Conservation (phyloP, 1,140 invertebrate species). For the Mya arenaria region DNA sequence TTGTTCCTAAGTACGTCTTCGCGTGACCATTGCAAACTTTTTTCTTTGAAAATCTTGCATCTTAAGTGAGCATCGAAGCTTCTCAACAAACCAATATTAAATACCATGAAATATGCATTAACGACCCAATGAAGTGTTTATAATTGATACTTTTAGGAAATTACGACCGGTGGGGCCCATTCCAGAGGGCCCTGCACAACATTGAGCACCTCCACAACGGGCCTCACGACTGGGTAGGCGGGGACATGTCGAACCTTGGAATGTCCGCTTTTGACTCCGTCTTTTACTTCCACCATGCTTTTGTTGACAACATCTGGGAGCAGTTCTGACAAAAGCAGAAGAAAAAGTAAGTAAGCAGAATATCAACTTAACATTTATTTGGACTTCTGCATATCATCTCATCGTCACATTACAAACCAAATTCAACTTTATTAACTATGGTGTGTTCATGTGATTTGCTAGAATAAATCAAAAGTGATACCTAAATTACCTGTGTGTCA, state of each 20-base stretch:
- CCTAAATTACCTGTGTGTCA: slow-evolving; percentile 25
- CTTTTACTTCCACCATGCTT: slow-evolving; percentile 80
- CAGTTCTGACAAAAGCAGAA: no score
- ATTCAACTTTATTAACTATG: slow-evolving; percentile 76
- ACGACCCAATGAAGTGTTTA: no score
- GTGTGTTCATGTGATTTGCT: slow-evolving; percentile 79
- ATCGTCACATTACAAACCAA: no score
- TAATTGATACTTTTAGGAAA: no score
- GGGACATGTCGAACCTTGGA: slow-evolving; percentile 62
- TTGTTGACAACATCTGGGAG: slow-evolving; percentile 77
- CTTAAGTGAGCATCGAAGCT: no score
- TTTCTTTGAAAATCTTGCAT: no score
- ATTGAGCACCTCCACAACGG: slow-evolving; percentile 67
- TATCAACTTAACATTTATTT: slow-evolving; percentile 64
- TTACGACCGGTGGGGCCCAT: no score
- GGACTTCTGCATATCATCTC: no score
- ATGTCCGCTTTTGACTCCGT: slow-evolving; percentile 78
- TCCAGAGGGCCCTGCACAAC: slow-evolving; percentile 54
- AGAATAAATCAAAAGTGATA: slow-evolving; percentile 76
- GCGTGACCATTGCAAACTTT: slow-evolving; percentile 58
- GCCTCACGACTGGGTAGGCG: slow-evolving; percentile 70
- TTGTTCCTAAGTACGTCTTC: no score
- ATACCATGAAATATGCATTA: no score
- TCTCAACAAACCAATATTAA: no score
- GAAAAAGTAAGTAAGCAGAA: slow-evolving; percentile 58